Evolutionary conservation across 1,140 invertebrate genomes (phyloP), one percentile per base, ranked within the genome.

Genomic region (Venturia canescens): DNA sequence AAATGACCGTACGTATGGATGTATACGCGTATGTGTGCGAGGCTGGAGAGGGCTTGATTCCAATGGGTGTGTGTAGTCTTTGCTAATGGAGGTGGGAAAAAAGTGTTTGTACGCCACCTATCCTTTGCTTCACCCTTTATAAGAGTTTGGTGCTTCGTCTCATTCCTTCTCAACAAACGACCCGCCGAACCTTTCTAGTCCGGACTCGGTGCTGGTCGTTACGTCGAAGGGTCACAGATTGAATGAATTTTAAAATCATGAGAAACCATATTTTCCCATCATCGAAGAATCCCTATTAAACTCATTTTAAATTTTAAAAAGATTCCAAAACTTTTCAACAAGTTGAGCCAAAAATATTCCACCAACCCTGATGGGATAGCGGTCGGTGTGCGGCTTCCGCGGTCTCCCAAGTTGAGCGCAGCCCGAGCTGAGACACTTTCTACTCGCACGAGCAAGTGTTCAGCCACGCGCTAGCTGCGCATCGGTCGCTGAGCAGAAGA

Each of bases 31-130:
- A 21, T 44, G 21, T 34, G 50, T 16, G 29, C 7, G 38, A 9
- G 38, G 38, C 1, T n/a, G 38, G 38, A 13, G 38, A 11, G 5
- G 11, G 38, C 38, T n/a, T 44, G 38, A 44, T 44, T 44, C 13
- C 3, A 11, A 11, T 44, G 7, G 38, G 38, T 44, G 27, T 27
- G 23, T 80, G 83, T 86, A 86, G 88, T 88, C 87, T 87, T 87
- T 84, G 85, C 86, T 89, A 90, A 89, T 90, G 87, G 87, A 81
- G 81, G 79, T 84, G 84, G 80, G 86, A 87, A 89, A 83, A 89
- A 89, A 89, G 83, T 87, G 85, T 88, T 87, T 88, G 81, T 83
- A 79, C 77, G 82, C 71, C 34, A 21, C 50, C 5, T 29, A 21
- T 63, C 48, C 16, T 15, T 18, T n/a, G 69, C 4, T 70, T 11